Conservation (phyloP, 2,888 invertebrate species). For the Synergus japonicus region DNA sequence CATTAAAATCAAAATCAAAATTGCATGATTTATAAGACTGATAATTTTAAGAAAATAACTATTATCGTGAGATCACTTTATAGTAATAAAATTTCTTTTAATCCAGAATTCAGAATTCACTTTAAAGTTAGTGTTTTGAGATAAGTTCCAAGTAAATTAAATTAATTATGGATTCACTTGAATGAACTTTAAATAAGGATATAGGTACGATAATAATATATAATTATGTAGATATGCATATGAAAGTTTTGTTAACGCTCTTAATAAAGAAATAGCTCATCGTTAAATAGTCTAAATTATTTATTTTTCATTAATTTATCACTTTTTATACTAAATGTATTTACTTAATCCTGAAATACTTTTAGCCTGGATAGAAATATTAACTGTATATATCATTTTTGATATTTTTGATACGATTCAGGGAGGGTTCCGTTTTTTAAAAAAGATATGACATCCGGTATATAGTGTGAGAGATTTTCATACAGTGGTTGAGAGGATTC, state of each 20-base stretch:
- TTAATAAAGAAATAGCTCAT: constrained; percentile 22
- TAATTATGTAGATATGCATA: background rate
- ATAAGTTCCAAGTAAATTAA: background rate
- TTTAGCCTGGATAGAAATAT: background rate
- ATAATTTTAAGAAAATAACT: constrained; percentile 27
- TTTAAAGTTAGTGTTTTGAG: background rate
- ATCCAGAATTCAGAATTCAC: no score
- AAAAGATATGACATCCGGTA: constrained; percentile 23
- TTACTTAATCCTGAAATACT: background rate
- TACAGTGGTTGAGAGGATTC: constrained; percentile 28
- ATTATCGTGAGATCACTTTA: background rate
- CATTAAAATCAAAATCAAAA: background rate
- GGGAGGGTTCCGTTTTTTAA: constrained; percentile 25
- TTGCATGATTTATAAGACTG: constrained; percentile 23
- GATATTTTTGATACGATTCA: background rate
- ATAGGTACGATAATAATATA: background rate
- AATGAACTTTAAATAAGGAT: background rate
- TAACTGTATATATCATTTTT: background rate
- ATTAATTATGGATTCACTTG: background rate
- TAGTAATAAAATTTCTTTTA: background rate
- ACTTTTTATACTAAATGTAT: background rate
- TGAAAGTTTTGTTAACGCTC: constrained; percentile 34
- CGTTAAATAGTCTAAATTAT: background rate
- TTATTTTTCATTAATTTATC: background rate
- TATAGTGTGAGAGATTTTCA: constrained; percentile 20